These are phyloP conservation scores for Chionodraco myersi DNA, from an alignment of 2,113 vertebrate genomes.

Conservation along the genomic window DNA sequence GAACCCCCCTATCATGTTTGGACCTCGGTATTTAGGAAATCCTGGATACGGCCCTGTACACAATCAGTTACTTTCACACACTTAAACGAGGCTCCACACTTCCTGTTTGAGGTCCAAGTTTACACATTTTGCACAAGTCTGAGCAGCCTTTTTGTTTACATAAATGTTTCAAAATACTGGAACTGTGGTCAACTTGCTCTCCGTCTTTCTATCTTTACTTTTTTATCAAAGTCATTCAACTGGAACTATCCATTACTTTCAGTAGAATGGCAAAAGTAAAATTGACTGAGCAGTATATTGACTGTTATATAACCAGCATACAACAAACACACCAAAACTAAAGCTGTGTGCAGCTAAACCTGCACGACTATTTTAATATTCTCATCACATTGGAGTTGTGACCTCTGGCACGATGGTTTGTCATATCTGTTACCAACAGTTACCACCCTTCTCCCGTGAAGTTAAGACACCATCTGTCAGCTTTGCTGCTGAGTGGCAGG, in stretches of 20 bases:
- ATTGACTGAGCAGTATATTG: conserved; percentile 59
- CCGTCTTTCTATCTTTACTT: neutral
- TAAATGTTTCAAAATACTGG: conserved; percentile 8
- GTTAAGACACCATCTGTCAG: conserved; percentile 52
- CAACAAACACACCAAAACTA: conserved; percentile 43
- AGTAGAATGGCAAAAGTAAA: conserved; percentile 54
- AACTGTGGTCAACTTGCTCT: neutral
- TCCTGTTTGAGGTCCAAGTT: neutral
- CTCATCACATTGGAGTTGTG: conserved; percentile 39
- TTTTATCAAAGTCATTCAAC: conserved; percentile 47
- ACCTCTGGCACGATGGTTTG: conserved; percentile 40
- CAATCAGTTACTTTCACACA: neutral
- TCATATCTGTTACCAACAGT: conserved; percentile 25
- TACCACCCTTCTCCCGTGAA: conserved; percentile 41
- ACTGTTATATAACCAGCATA: conserved; percentile 61
- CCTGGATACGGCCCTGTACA: neutral
- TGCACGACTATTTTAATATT: conserved; percentile 26
- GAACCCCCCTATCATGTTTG: no score
- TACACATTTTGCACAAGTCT: neutral
- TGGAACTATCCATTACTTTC: conserved; percentile 66
- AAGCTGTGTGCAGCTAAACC: conserved; percentile 32
- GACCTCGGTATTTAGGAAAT: no score
- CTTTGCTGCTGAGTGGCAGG: conserved; percentile 51
- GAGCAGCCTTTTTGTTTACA: neutral
- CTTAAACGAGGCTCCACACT: neutral